A percentile compares a stretch with the other conserved stretches of the same genome.
phyloP scores from a whole-genome alignment of 2,888 invertebrate species.

The Caenorhabditis sp. region DNA sequence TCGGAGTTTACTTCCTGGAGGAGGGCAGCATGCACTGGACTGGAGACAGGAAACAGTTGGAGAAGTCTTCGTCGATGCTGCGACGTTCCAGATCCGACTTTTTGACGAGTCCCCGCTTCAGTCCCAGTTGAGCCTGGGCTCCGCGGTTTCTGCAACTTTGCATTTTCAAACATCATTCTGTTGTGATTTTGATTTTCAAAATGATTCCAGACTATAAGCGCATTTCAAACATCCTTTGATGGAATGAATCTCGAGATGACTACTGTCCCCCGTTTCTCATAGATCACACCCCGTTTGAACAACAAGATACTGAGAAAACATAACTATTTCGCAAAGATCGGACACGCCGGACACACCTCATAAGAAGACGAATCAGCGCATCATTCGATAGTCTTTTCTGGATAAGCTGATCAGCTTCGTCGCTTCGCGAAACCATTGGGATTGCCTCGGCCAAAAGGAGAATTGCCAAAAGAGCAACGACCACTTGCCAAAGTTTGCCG shows the following conservation, averaged over 20 bases:
- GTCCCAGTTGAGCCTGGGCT: slow-evolving; percentile 41
- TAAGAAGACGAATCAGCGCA: slow-evolving; percentile 62
- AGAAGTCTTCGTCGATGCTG: slow-evolving; percentile 68
- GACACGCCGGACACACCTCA: slow-evolving; percentile 56
- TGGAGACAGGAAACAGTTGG: slow-evolving; percentile 71
- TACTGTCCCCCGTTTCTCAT: too few species aligned
- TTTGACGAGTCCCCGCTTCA: slow-evolving; percentile 57
- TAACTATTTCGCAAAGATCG: slow-evolving; percentile 10
- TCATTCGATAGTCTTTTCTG: slow-evolving; percentile 64
- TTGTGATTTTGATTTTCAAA: neutral
- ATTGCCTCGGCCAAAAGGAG: slow-evolving; percentile 46
- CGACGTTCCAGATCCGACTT: slow-evolving; percentile 63
- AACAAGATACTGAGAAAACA: too few species aligned
- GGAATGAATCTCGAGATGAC: too few species aligned
- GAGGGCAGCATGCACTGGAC: slow-evolving; percentile 69
- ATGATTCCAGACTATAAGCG: too few species aligned
- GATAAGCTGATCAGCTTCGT: slow-evolving; percentile 48
- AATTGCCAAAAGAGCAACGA: slow-evolving; percentile 22
- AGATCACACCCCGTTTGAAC: neutral
- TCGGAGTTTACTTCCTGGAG: slow-evolving; percentile 49
- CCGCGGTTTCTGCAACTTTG: slow-evolving; percentile 58
- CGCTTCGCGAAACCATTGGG: slow-evolving; percentile 49
- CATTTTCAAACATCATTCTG: neutral
- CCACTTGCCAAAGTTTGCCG: slow-evolving; percentile 29
- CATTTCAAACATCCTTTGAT: too few species aligned